Base-by-base conservation (phyloP, 2,113 vertebrate genomes). In the Machaerirhynchus nigripectus region DNA sequence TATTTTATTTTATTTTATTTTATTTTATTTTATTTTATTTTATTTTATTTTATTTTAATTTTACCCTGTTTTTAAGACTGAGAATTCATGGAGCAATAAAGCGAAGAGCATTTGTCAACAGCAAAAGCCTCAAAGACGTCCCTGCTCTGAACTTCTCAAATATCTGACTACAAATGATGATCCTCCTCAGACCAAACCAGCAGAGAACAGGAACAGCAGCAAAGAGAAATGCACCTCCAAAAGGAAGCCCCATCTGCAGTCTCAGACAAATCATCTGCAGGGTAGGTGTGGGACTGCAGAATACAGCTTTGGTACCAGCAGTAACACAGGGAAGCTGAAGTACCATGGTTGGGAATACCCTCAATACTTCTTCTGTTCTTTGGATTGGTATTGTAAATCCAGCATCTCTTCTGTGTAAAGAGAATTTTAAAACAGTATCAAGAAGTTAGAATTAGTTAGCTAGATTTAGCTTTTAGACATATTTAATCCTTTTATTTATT, bases 71-170 rank as follows among this genome's bases (percentile, higher is more conserved):
- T 97, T 97, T 91, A 98, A 99, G 99, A 99, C 97, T 94, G 99
- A 99, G 98, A 99, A 98, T 98, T 98, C 98, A 97, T 99, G 99
- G 99, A 99, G 98, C 97, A 98, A 98, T 98, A 99, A 99, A 98
- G 97, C 98, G 6, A 99, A 98, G 98, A 99, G 98, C 97, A 97
- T 98, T 98, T 99, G 99, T 98, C 98, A 98, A 98, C 98, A 98
- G 95, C 99, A 99, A 97, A 99, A 99, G 97, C 98, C 99, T 95
- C 98, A 99, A 97, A 99, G 99, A 97, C 99, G 99, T 96, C 99
- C 99, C 73, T 99, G 99, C 98, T 99, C 99, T 15, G 99, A 99
- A 98, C 99, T 99, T 97, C 99, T 99, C 95, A 99, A 99, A 96
- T 99, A 99, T 98, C 98, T 99, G 97, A 99, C 99, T 95, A 99